Evolutionary conservation across 1,140 invertebrate species (phyloP).

Genomic region (Drosophila santomea): DNA sequence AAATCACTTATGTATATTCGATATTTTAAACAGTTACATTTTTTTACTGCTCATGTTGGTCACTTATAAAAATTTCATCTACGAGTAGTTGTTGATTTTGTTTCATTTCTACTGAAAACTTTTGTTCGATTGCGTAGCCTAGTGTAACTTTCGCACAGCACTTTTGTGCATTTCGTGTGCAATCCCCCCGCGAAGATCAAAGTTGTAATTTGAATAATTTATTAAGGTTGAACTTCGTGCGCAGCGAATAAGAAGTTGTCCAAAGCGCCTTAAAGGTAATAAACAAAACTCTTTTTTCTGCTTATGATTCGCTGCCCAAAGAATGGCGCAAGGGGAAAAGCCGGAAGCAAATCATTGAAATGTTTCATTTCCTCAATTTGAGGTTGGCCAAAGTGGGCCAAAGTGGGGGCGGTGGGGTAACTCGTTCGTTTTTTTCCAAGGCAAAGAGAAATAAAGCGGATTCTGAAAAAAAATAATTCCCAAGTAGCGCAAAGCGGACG

Average conservation of each 20-base stretch:
- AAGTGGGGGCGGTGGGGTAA: slow-evolving; percentile 8
- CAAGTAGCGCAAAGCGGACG: slow-evolving; percentile 23
- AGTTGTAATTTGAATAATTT: slow-evolving; percentile 49
- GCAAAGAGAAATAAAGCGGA: slow-evolving; percentile 40
- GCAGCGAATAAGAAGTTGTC: slow-evolving; percentile 57
- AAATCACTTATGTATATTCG: background rate
- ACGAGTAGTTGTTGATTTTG: too few species aligned
- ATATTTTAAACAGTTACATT: background rate
- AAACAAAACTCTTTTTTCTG: slow-evolving; percentile 53
- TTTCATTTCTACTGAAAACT: background rate
- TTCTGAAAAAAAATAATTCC: slow-evolving; percentile 35
- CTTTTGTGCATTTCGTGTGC: slow-evolving; percentile 18
- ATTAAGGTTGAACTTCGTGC: slow-evolving; percentile 27
- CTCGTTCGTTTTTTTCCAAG: slow-evolving; percentile 43
- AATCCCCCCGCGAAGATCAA: slow-evolving; percentile 23
- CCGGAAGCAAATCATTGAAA: slow-evolving; percentile 80
- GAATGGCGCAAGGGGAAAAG: slow-evolving; percentile 28
- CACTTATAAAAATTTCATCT: too few species aligned
- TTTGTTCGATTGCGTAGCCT: background rate
- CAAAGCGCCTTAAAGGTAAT: slow-evolving; percentile 48
- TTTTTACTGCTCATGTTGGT: too few species aligned
- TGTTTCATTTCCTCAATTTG: slow-evolving; percentile 78
- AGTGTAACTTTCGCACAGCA: slow-evolving; percentile 26
- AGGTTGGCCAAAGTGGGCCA: slow-evolving; percentile 28
- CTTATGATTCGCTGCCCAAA: slow-evolving; percentile 18